These are phyloP conservation scores for Calycopis cecrops DNA, from an alignment of 1,140 invertebrate species.

Conservation along the genomic window DNA sequence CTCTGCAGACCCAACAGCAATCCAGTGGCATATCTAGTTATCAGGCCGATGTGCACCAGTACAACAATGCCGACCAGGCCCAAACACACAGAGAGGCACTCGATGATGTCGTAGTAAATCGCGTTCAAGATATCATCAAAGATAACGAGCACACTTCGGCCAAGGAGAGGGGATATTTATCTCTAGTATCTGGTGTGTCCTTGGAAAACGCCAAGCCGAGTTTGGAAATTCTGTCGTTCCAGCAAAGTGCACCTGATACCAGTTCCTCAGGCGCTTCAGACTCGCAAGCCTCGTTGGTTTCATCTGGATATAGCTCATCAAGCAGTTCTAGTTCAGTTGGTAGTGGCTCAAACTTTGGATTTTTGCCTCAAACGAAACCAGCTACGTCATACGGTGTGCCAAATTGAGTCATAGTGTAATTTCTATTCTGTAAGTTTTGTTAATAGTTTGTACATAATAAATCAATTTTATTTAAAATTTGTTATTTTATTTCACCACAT, in stretches of 20 bases:
- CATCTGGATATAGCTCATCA: slow-evolving; percentile 11
- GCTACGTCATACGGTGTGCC: slow-evolving; percentile 38
- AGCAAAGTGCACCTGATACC: slow-evolving; percentile 41
- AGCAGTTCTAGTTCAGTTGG: slow-evolving; percentile 12
- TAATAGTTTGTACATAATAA: slow-evolving; percentile 31
- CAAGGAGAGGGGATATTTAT: slow-evolving; percentile 46
- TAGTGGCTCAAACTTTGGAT: slow-evolving; percentile 21
- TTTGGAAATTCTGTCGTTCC: slow-evolving; percentile 57
- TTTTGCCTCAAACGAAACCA: slow-evolving; percentile 33
- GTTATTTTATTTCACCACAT: slow-evolving; percentile 9
- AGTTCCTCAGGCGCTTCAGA: not conserved
- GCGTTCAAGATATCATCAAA: slow-evolving; percentile 53
- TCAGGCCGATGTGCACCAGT: slow-evolving; percentile 49
- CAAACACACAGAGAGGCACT: slow-evolving; percentile 47
- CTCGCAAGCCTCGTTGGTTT: slow-evolving; percentile 19
- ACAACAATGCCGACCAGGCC: slow-evolving; percentile 29
- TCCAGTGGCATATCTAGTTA: slow-evolving; percentile 38
- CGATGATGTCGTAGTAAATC: slow-evolving; percentile 47
- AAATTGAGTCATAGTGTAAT: slow-evolving; percentile 27
- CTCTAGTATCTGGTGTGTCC: slow-evolving; percentile 55
- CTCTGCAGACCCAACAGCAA: slow-evolving; percentile 31
- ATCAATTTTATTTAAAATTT: slow-evolving; percentile 11
- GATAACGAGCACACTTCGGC: slow-evolving; percentile 56
- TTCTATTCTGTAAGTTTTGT: slow-evolving; percentile 21
- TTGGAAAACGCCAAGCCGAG: slow-evolving; percentile 56